Base-by-base conservation (phyloP, 2,797 vertebrate genomes). In the Lepilemur ruficaudatus region DNA sequence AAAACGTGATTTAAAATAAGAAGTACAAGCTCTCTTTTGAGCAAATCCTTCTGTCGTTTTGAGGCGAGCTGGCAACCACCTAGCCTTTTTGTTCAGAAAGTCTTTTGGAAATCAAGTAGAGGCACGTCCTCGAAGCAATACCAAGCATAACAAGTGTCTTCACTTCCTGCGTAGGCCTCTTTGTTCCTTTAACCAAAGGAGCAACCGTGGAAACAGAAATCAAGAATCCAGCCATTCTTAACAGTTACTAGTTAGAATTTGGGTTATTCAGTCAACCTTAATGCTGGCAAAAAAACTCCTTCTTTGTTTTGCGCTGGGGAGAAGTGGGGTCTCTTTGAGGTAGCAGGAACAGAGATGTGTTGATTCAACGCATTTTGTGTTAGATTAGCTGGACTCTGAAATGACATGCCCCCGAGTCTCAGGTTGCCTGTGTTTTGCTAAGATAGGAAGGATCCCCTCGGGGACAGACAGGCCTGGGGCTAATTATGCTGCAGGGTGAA, bases 51-150 rank as follows among this genome's bases (percentile, higher is more conserved):
- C 75, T 61, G 86, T 91, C 52, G n/a, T 76, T 80, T 78, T 52
- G 83, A 97, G 92, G 85, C 10, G 3, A 43, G 52, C 83, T 88
- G 89, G 91, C 96, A 96, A 73, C 72, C 20, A 50, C 57, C n/a
- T 81, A n/a, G 91, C n/a, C 61, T 93, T 97, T 72, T 35, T 46
- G 75, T 46, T 96, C 52, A 55, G 52, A 97, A 97, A 95, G 97
- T 89, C 94, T 98, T 96, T 98, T 98, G 96, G 97, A 97, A 95
- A 92, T 98, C 98, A 97, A 97, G 96, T 96, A 94, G 96, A 96
- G 97, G 50, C 93, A 78, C 63, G 97, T 95, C 95, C 82, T 92
- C 46, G 90, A 97, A 92, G 72, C 95, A 93, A 86, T 48, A 82
- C 59, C 92, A 93, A 95, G 94, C 83, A 83, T 80, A 97, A 84